Evolutionary conservation across 2,797 vertebrate species (phyloP), one percentile per base, ranked within the genome.

Genomic region (Sebastes taczanowskii): DNA sequence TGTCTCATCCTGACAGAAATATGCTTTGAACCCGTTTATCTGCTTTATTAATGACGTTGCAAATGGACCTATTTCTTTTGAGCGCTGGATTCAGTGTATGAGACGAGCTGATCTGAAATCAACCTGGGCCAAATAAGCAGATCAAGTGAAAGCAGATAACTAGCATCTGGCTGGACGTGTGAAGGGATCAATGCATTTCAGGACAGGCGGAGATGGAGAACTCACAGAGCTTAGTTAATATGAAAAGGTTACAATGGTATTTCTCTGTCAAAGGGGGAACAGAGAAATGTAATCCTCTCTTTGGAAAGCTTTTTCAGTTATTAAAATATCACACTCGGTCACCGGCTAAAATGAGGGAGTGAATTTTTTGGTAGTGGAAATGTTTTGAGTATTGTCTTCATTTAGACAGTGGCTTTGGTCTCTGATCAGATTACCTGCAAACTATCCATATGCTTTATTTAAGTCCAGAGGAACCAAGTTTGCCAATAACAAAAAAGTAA

Each of bases 111-210:
- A 93, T 91, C 88, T 88, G 88, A 89, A 87, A 90, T 94, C 82
- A 90, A 91, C 78, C 86, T 88, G 80, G 81, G 83, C 84, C 85
- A 92, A 92, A 93, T 91, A 90, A 94, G 89, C 88, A 92, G 93
- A 93, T 94, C 86, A 93, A 90, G 55, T 68, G 65, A 88, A 90
- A 90, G 87, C 91, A 91, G 86, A 92, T 93, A 81, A 90, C 89
- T 85, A 85, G 80, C 85, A 73, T 91, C 88, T 89, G 88, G 86
- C 84, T 88, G 86, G 78, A 89, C 25, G 85, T 91, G 86, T 88
- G 86, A 92, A 84, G 84, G 87, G 89, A 92, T 92, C 92, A 92
- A 91, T 92, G 87, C 74, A 86, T 91, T 91, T 93, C 86, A 91
- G 90, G 86, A 91, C 79, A 88, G 74, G 76, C 79, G 75, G 84